Evolutionary conservation across 2,888 invertebrate genomes (phyloP), one percentile per base, ranked within the genome.

Genomic region (Boloria selene): DNA sequence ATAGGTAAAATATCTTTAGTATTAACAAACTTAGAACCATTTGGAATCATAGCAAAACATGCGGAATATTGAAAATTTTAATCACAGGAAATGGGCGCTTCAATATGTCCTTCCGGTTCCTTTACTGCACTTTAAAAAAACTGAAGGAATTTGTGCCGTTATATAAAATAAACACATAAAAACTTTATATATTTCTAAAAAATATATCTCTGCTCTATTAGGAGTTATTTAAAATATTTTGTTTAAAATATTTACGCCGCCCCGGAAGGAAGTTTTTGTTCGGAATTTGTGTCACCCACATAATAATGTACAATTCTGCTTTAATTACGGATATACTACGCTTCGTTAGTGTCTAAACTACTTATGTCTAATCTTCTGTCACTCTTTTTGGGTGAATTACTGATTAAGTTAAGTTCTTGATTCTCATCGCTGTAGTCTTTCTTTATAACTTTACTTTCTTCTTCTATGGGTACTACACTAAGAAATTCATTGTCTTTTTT

Each of bases 351-450:
- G 78, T 87, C 82, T 72, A 83, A 82, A 79, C 85, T 85, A 75
- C 77, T 84, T 75, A 80, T 75, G 74, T 86, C 85, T 86, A 87
- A 88, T 83, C 89, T 88, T 79, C 83, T 86, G 75, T 86, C 89
- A 87, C 87, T 90, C 70, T 86, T 86, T 86, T 90, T 89, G 80
- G 84, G 84, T 61, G 85, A 86, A 85, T 89, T 88, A 87, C 88
- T 90, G 75, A 91, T 90, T 75, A 85, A 85, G 77, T 91, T 92
- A 68, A 88, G 74, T 73, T 84, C 83, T 79, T 84, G 80, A 74
- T 81, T 81, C 65, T 85, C 84, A 82, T 79, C 85, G 72, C 82
- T 84, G 66, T 79, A 80, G 58, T 74, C 74, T 62, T 83, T 80
- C 61, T 81, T 82, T n/a, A 80, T 67, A 59, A 79, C 75, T 73